Conservation (phyloP, 2,113 vertebrate species). For the Casuarius casuarius region DNA sequence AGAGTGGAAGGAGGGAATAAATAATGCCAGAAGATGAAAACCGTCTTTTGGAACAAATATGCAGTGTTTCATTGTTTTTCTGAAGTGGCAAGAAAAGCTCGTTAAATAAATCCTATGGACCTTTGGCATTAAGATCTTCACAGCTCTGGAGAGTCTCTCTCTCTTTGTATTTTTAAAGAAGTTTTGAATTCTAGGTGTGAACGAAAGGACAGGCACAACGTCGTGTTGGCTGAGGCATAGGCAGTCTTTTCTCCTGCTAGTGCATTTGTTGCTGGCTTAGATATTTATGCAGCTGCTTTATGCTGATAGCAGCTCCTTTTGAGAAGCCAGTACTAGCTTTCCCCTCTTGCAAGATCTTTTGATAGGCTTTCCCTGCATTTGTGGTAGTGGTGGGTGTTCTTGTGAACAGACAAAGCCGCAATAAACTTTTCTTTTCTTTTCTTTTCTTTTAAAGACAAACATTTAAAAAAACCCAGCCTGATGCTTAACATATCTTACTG, state of each 20-base stretch:
- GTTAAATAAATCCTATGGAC: neutral
- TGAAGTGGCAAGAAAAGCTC: neutral
- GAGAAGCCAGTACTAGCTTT: neutral
- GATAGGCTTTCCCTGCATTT: neutral
- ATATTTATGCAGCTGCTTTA: neutral
- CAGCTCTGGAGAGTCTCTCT: neutral
- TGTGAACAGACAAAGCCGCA: neutral
- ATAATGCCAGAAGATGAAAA: neutral
- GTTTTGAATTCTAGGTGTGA: neutral
- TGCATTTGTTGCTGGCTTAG: neutral
- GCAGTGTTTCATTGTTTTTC: neutral
- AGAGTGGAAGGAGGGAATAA: neutral
- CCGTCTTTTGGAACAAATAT: neutral
- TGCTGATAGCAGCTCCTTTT: neutral
- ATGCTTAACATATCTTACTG: neutral
- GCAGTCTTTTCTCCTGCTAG: fast-evolving
- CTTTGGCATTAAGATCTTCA: neutral
- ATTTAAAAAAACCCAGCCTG: neutral
- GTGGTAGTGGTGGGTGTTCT: neutral
- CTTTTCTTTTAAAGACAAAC: neutral
- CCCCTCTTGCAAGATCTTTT: neutral
- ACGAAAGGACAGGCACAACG: neutral
- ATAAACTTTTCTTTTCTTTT: neutral
- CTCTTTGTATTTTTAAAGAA: neutral
- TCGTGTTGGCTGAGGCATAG: neutral